Evolutionary conservation across 1,140 invertebrate species (phyloP), one percentile per base, ranked within the genome.

Genomic region (Agraylea sexmaculata): DNA sequence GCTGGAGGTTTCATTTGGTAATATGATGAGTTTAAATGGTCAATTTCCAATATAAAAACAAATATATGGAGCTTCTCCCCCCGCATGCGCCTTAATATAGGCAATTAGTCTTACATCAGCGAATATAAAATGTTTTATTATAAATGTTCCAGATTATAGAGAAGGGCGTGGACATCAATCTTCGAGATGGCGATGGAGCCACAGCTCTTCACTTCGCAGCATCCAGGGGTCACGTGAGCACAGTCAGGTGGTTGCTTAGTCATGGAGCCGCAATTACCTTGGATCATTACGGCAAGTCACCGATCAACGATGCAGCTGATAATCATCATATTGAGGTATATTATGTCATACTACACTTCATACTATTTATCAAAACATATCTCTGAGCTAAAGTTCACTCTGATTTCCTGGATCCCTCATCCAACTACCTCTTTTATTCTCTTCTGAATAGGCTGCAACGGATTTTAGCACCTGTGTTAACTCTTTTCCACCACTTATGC

Each of bases 301-400:
- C 87, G 1, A 78, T 90, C 17, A 87, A 90, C 54, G 85, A 88
- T 58, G 87, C 87, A 0, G 85, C 84, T 15, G 86, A 91, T 54
- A 83, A 88, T 53, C 82, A 88, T 54, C 84, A 91, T 52, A 73
- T 85, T 45, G 80, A 89, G 74, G 86, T 90, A 59, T 68, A 67
- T 55, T 15, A 25, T 13, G 29, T 41, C 8, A 7, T 8, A 8
- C 23, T 7, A 7, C 12, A 8, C 7, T 7, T 8, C 23, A 25
- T 25, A 25, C 23, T 7, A 25, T 8, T 8, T 25, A 25, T 25
- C 7, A 8, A 7, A 25, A 7, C 23, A 8, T 25, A 32, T 28
- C 13, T 38, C 4, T 27, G 22, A 15, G 23, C 23, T 25, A 8
- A 7, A 25, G 23, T 8, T 28, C 7, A 4, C 19, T 17, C 17